These are phyloP conservation scores for Danio choprae DNA, from an alignment of 2,797 vertebrate species.

Conservation along the genomic window DNA sequence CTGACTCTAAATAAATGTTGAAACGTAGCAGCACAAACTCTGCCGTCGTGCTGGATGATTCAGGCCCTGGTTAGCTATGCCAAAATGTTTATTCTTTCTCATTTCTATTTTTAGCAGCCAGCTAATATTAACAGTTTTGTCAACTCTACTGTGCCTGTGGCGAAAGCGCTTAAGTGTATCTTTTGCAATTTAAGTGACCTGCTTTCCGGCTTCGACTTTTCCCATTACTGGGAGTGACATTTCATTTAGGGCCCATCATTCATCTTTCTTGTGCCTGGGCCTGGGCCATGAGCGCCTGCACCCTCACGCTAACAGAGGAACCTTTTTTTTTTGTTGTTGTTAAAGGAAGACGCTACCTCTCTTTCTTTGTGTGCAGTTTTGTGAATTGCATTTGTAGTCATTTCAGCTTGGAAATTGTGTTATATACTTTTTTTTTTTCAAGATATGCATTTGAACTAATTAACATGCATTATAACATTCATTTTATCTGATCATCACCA, in stretches of 20 bases:
- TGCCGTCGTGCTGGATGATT: constrained; percentile 39
- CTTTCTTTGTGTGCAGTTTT: background rate
- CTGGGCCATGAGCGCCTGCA: constrained; percentile 47
- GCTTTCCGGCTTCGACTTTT: constrained; percentile 75
- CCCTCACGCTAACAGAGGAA: constrained; percentile 37
- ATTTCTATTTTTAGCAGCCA: constrained; percentile 68
- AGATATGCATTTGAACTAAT: too few relatives aligned
- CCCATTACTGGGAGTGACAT: constrained; percentile 80
- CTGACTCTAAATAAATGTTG: background rate
- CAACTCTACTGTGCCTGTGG: constrained; percentile 69
- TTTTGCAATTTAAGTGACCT: constrained; percentile 81
- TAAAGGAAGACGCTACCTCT: background rate
- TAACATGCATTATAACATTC: too few relatives aligned
- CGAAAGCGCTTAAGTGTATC: constrained; percentile 76
- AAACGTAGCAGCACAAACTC: constrained; percentile 8
- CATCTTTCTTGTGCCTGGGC: constrained; percentile 65
- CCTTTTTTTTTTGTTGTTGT: background rate
- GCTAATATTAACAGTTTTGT: constrained; percentile 78
- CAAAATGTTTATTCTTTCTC: constrained; percentile 41
- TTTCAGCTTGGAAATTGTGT: background rate
- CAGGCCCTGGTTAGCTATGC: constrained; percentile 26
- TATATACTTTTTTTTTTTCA: too few relatives aligned
- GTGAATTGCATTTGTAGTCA: background rate
- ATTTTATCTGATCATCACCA: too few relatives aligned
- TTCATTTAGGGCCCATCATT: constrained; percentile 82